Conservation (phyloP, 1,140 invertebrate species). For the Drosophila nebulosa region DNA sequence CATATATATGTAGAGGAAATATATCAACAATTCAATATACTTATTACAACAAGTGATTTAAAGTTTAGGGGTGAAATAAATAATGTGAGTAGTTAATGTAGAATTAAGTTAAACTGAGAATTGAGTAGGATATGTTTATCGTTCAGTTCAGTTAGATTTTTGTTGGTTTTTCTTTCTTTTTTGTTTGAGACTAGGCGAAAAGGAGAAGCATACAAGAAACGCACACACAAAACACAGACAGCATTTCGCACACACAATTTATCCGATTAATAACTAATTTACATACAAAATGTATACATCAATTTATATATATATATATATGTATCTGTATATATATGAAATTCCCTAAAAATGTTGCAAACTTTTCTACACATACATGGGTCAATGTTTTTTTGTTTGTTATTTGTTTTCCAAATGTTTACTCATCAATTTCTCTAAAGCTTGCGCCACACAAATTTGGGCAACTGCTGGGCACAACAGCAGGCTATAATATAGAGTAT, state of each 20-base stretch:
- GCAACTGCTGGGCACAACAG: constrained; percentile 84
- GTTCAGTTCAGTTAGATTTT: neutral
- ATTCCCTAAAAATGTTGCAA: constrained; percentile 69
- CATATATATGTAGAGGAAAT: no score
- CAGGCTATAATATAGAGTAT: constrained; percentile 93
- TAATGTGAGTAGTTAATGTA: neutral
- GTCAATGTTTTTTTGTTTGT: no score
- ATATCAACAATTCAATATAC: neutral
- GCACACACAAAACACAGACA: constrained; percentile 44
- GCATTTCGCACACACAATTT: neutral
- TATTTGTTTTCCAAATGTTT: no score
- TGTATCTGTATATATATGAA: constrained; percentile 31
- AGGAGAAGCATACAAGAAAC: constrained; percentile 20
- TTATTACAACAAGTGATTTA: neutral
- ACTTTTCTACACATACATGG: constrained; percentile 14
- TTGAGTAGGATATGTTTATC: neutral
- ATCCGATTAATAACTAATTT: constrained; percentile 7
- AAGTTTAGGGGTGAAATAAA: neutral
- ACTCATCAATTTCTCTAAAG: constrained; percentile 11
- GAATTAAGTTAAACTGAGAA: neutral
- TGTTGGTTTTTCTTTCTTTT: no score
- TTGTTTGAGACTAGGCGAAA: constrained; percentile 1
- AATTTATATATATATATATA: neutral
- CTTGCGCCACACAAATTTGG: constrained; percentile 69
- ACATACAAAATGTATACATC: neutral